Conservation (phyloP, 2,888 invertebrate genomes). For the Ochropleura leucogaster region DNA sequence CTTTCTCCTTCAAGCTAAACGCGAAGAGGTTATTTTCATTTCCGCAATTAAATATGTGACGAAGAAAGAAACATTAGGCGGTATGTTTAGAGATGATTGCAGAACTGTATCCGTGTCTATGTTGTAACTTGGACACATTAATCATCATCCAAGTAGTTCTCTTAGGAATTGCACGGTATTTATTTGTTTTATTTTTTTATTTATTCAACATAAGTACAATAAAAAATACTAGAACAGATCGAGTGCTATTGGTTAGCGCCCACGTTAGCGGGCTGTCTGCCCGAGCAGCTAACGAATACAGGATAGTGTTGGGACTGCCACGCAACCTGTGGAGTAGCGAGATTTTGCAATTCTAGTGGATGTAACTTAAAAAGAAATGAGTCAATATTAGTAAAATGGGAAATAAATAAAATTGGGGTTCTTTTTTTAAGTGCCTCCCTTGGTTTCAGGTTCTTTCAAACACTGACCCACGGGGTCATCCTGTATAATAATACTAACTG, state of each 20-base stretch:
- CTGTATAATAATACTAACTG: too few relatives aligned
- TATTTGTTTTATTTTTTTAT: neutral
- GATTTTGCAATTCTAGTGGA: neutral
- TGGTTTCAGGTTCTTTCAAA: neutral
- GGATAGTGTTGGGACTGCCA: too few relatives aligned
- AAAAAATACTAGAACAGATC: too few relatives aligned
- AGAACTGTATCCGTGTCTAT: slow-evolving; percentile 23
- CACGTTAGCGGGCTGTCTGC: too few relatives aligned
- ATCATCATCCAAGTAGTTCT: slow-evolving; percentile 15
- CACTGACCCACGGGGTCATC: neutral
- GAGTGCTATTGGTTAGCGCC: too few relatives aligned
- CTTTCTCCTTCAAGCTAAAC: slow-evolving; percentile 70
- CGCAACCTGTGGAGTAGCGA: too few relatives aligned
- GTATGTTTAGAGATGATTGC: slow-evolving; percentile 14
- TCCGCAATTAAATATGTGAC: slow-evolving; percentile 71
- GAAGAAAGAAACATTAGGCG: slow-evolving; percentile 38
- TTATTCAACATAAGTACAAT: too few relatives aligned
- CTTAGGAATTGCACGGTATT: neutral
- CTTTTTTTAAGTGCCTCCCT: too few relatives aligned
- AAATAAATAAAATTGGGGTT: neutral
- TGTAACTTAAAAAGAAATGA: neutral
- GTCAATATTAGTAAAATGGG: neutral
- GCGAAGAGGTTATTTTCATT: slow-evolving; percentile 63
- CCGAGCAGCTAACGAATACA: too few relatives aligned
- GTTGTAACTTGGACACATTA: slow-evolving; percentile 5